These are phyloP conservation scores for Morpho helenor DNA, from an alignment of 2,888 invertebrate genomes.

Conservation along the genomic window DNA sequence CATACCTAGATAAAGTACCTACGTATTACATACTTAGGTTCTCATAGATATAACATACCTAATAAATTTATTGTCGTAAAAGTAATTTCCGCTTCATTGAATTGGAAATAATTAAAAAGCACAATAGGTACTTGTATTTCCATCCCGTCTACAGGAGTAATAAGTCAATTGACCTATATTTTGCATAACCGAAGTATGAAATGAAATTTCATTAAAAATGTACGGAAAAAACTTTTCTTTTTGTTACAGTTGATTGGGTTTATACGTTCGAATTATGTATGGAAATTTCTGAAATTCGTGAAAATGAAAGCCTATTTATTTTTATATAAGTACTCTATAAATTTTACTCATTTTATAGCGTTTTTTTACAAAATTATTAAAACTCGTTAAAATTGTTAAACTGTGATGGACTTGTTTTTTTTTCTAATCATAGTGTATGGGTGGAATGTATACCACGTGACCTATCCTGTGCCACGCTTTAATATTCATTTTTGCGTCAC, in stretches of 20 bases:
- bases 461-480: constrained; percentile 39
- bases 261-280: no score
- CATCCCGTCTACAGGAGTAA: constrained; percentile 2
- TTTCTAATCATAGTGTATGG: neutral
- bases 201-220: neutral
- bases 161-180: constrained; percentile 6
- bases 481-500: constrained; percentile 68
- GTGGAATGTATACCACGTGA: constrained; percentile 34
- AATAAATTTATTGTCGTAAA: no score
- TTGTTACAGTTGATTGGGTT: no score
- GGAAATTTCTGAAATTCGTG: no score
- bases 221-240: neutral
- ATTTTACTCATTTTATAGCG: no score
- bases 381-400: no score
- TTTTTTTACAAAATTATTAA: no score
- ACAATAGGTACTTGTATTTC: constrained; percentile 5
- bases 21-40: no score
- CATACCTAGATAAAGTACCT: no score
- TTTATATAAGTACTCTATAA: no score
- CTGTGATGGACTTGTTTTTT: neutral
- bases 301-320: no score
- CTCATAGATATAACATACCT: no score
- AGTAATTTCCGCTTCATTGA: neutral
- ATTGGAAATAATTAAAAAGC: neutral
- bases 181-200: neutral